Conservation (phyloP, 2,113 vertebrate species). For the Rhizomys pruinosus region DNA sequence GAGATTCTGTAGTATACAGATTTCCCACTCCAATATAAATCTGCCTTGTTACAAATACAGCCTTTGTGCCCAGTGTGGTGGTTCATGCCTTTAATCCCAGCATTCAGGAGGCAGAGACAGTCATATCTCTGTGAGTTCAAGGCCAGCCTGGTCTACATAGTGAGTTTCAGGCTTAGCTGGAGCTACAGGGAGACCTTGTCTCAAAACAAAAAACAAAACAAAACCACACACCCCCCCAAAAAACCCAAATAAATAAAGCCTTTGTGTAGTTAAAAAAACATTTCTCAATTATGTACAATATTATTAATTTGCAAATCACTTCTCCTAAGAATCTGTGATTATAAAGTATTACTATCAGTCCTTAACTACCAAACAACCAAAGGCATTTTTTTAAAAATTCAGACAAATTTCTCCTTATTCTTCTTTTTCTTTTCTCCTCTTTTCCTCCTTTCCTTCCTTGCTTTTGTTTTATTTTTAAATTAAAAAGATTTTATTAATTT, state of each 20-base stretch:
- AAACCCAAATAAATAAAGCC: not conserved
- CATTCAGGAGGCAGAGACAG: too few species aligned
- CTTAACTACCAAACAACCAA: conserved; percentile 12
- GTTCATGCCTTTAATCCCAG: too few species aligned
- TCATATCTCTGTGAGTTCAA: too few species aligned
- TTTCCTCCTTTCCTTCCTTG: not conserved
- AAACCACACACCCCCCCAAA: too few species aligned
- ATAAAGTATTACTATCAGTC: not conserved
- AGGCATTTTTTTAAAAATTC: not conserved
- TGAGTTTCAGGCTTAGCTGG: too few species aligned
- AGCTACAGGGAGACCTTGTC: too few species aligned
- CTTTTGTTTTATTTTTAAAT: too few species aligned
- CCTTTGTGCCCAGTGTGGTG: too few species aligned
- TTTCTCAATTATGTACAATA: not conserved
- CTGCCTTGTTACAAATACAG: conserved; percentile 32
- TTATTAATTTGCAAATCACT: conserved; percentile 44
- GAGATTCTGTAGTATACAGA: not conserved
- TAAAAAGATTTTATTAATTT: too few species aligned
- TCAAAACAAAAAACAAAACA: too few species aligned
- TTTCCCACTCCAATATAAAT: conserved; percentile 39
- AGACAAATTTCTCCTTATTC: not conserved
- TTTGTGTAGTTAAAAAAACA: conserved; percentile 16
- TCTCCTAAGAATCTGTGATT: conserved; percentile 13
- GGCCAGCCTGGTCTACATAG: too few species aligned
- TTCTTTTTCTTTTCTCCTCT: not conserved